Conservation (phyloP, 92 coral and sea anemone genomes). For the Siderastrea radians region DNA sequence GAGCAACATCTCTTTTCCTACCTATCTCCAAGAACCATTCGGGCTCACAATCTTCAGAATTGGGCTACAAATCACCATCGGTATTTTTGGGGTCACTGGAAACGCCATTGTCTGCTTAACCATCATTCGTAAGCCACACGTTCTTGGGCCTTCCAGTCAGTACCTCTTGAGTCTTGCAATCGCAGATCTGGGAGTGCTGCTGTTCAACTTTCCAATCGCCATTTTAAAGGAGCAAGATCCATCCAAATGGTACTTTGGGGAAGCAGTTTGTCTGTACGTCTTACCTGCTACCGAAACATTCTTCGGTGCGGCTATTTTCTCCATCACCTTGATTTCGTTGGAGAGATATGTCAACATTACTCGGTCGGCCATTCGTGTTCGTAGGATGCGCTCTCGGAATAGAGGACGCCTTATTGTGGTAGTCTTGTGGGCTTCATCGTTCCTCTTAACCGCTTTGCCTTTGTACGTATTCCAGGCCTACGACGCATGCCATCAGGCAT, state of each 20-base stretch:
- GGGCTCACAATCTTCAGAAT: constrained; percentile 60
- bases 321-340: constrained; percentile 81
- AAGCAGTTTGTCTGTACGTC: constrained; percentile 74
- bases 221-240: constrained; percentile 64
- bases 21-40: constrained; percentile 47
- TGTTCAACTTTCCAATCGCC: constrained; percentile 79
- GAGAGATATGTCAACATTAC: constrained; percentile 80
- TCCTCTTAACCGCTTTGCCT: constrained; percentile 69
- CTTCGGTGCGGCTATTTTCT: constrained; percentile 88
- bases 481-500: constrained; percentile 6
- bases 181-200: constrained; percentile 80
- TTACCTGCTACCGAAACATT: constrained; percentile 82
- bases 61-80: constrained; percentile 58
- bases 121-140: constrained; percentile 64
- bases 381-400: constrained; percentile 33
- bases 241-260: constrained; percentile 66
- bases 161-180: constrained; percentile 78
- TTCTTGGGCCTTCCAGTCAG: constrained; percentile 66
- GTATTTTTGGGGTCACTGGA: constrained; percentile 75
- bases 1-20: constrained; percentile 21
- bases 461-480: constrained; percentile 53
- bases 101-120: constrained; percentile 72
- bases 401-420: constrained; percentile 46
- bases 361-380: constrained; percentile 18
- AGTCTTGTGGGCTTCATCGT: constrained; percentile 73